Conservation (phyloP, 1,140 invertebrate species). For the Thalassaphorura encarpata region DNA sequence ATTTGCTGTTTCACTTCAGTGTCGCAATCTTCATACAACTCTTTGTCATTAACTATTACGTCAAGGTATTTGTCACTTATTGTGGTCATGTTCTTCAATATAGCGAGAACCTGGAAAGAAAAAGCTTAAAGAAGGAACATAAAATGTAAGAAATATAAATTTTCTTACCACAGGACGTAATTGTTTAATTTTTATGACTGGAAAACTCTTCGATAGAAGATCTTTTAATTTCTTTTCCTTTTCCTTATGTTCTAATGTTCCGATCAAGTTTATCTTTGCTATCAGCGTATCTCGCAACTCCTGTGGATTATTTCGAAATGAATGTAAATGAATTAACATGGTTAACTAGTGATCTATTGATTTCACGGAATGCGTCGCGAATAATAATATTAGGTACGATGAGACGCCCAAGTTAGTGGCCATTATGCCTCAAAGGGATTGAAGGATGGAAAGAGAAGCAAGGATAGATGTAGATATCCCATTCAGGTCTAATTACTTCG, state of each 20-base stretch:
- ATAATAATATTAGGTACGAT: not conserved
- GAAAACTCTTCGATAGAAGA: conserved; percentile 82
- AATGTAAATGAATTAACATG: conserved; percentile 16
- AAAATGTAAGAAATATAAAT: not conserved
- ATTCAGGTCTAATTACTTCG: too few species aligned
- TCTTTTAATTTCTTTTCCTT: conserved; percentile 82
- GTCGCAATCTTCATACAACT: conserved; percentile 87
- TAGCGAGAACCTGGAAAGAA: conserved; percentile 53
- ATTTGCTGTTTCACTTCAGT: conserved; percentile 96
- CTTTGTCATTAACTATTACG: conserved; percentile 62
- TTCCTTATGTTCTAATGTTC: conserved; percentile 54
- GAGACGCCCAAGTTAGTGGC: too few species aligned
- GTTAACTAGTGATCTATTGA: not conserved
- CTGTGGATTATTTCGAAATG: conserved; percentile 34
- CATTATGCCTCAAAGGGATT: too few species aligned
- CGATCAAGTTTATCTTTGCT: conserved; percentile 77
- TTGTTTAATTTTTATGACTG: conserved; percentile 79
- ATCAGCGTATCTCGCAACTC: conserved; percentile 83
- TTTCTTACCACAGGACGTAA: conserved; percentile 75
- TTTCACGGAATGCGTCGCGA: not conserved
- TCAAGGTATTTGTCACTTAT: conserved; percentile 61
- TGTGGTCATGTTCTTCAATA: conserved; percentile 81
- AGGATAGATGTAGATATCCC: too few species aligned
- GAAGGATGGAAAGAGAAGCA: too few species aligned
- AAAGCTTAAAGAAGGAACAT: not conserved